Evolutionary conservation across 1,140 invertebrate species (phyloP).

Genomic region (Microplitis mediator): DNA sequence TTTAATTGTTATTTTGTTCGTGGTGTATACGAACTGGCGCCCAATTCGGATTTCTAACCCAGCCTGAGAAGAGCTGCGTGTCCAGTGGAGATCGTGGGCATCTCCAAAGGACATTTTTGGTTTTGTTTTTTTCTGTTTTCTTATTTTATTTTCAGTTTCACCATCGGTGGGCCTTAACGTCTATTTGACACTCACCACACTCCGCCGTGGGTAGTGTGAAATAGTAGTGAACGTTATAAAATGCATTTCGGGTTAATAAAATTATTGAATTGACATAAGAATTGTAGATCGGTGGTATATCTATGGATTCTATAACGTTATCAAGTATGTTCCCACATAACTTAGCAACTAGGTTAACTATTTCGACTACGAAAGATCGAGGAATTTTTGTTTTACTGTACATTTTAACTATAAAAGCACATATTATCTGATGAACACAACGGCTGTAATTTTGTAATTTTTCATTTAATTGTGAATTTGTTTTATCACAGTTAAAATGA

Average conservation of each 20-base stretch:
- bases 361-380: not conserved
- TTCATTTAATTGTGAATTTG: not conserved
- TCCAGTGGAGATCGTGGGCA: too few species aligned
- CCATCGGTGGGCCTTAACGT: too few species aligned
- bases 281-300: not conserved
- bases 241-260: not conserved
- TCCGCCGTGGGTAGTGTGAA: too few species aligned
- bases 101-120: too few species aligned
- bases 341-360: not conserved
- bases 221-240: too few species aligned
- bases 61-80: too few species aligned
- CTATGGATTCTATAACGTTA: not conserved
- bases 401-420: not conserved
- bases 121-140: too few species aligned
- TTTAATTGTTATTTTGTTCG: too few species aligned
- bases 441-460: not conserved
- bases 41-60: too few species aligned
- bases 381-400: not conserved
- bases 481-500: not conserved
- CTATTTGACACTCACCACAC: too few species aligned
- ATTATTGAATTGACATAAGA: not conserved
- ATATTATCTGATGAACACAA: not conserved
- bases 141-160: too few species aligned
- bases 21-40: too few species aligned
- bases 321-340: not conserved